phyloP scores from a whole-genome alignment of 2,888 invertebrate genomes.

The Leptinotarsa rubiginosa region DNA sequence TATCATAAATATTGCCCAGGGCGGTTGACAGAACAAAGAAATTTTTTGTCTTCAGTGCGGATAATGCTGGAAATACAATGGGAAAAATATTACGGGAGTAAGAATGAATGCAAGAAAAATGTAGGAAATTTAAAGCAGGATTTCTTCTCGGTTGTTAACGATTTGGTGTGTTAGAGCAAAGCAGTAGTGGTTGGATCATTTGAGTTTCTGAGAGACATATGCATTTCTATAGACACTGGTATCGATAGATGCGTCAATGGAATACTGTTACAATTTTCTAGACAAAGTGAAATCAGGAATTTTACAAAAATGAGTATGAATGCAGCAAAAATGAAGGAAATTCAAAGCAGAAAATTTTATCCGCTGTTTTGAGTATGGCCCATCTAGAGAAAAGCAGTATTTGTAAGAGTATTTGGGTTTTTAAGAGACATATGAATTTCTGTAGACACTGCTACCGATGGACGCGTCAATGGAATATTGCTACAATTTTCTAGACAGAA shows the following conservation, averaged over 20 bases:
- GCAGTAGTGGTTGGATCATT: background rate
- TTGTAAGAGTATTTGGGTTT: too few species aligned
- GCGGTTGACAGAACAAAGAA: conserved; percentile 10
- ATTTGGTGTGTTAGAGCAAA: background rate
- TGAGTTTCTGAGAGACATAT: too few species aligned
- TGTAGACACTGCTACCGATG: too few species aligned
- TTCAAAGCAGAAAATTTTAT: background rate
- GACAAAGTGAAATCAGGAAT: background rate
- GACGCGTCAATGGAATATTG: too few species aligned
- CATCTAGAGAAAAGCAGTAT: too few species aligned
- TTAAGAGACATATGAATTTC: too few species aligned
- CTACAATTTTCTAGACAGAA: too few species aligned
- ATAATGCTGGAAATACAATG: conserved; percentile 4
- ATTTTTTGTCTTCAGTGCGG: background rate
- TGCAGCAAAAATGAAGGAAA: background rate
- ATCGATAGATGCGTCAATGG: too few species aligned
- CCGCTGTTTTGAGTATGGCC: background rate
- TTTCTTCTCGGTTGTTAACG: background rate
- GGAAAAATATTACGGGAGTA: background rate
- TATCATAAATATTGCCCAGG: conserved; percentile 6
- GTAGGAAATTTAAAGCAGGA: background rate
- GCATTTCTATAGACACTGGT: too few species aligned
- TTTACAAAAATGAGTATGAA: background rate
- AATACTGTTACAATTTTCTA: too few species aligned
- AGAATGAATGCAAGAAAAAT: background rate